phyloP scores from a whole-genome alignment of 2,113 vertebrate species.

The Oreochromis aureus region DNA sequence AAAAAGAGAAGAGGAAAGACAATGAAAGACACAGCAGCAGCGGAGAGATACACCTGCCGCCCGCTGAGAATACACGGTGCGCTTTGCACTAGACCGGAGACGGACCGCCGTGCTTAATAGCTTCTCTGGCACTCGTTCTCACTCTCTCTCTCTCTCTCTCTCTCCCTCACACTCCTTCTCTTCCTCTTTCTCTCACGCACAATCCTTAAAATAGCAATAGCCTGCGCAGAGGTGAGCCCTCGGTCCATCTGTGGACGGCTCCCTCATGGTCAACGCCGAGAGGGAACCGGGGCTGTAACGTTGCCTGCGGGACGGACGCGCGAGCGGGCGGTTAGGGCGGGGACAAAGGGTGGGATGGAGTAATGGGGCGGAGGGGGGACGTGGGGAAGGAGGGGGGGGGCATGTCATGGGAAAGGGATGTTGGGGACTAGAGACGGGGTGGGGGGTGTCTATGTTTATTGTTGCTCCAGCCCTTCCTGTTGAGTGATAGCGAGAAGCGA shows the following conservation, averaged over 20 bases:
- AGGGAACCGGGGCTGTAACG: background rate
- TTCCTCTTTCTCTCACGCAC: background rate
- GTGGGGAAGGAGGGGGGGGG: background rate
- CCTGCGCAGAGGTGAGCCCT: constrained; percentile 21
- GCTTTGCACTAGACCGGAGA: constrained; percentile 11
- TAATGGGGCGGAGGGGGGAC: background rate
- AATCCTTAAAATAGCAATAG: constrained; percentile 46
- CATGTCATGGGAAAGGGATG: background rate
- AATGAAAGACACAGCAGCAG: background rate
- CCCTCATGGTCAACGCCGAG: background rate
- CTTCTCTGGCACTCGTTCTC: background rate
- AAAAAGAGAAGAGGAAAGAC: background rate
- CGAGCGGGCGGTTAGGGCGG: constrained; percentile 45
- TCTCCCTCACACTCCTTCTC: background rate
- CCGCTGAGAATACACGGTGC: constrained; percentile 43
- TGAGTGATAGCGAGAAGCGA: constrained; percentile 36
- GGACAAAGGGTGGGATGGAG: constrained; percentile 12
- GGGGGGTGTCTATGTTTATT: constrained; percentile 31
- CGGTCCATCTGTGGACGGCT: constrained; percentile 30
- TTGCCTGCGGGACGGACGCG: constrained; percentile 46
- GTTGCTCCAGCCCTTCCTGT: constrained; percentile 35
- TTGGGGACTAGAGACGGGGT: background rate
- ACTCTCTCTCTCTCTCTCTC: background rate
- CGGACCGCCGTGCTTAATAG: background rate
- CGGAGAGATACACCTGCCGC: constrained; percentile 55